Conservation (phyloP, 2,888 invertebrate species). For the Acanthosepion esculentum region DNA sequence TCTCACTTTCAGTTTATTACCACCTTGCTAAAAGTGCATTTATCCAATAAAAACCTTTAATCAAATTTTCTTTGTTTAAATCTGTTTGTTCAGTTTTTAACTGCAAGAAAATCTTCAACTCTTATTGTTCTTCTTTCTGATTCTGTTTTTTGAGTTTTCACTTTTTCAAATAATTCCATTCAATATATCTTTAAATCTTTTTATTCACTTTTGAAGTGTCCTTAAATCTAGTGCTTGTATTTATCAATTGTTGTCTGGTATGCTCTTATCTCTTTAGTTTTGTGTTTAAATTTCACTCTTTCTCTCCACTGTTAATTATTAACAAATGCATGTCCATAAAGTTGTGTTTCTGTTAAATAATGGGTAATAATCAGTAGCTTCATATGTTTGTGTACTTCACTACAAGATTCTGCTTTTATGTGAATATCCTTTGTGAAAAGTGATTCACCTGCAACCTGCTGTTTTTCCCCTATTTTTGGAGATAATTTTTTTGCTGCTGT, state of each 20-base stretch:
- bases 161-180: background rate
- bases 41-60: background rate
- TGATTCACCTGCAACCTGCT: conserved; percentile 21
- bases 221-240: background rate
- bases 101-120: background rate
- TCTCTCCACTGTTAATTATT: background rate
- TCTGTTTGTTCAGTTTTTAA: background rate
- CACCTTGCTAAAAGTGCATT: background rate
- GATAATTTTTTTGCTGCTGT: background rate
- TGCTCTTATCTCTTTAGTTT: conserved; percentile 13
- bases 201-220: background rate
- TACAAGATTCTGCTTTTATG: background rate
- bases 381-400: conserved; percentile 11
- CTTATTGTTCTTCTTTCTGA: background rate
- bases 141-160: background rate
- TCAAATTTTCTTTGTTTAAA: background rate
- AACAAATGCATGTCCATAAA: conserved; percentile 11
- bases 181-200: background rate
- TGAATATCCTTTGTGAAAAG: background rate
- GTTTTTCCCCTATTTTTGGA: background rate
- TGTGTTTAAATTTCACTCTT: background rate
- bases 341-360: background rate
- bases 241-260: background rate
- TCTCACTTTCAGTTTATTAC: background rate
- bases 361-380: background rate